Evolutionary conservation across 2,797 vertebrate species (phyloP), one percentile per base, ranked within the genome.

Genomic region (Xiphorhynchus erythropygius): DNA sequence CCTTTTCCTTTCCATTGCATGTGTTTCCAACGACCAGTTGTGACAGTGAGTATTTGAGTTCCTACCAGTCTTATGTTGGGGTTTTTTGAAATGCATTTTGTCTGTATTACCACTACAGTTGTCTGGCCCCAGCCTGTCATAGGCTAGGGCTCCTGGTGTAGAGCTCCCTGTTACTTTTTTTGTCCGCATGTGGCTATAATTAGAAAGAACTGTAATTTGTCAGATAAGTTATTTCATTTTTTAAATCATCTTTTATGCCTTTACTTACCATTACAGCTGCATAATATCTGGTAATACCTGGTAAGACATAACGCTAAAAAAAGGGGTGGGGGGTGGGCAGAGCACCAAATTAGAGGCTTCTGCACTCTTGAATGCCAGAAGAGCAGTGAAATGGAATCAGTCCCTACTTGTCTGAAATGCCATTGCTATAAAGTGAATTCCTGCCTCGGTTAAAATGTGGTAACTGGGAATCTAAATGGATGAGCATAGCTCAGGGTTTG

Each of bases 21-120:
- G 41, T 63, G 55, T 78, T 80, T 93, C 87, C 77, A 56, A 77
- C 69, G 39, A 63, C 96, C 99, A 99, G 99, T 99, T 97, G 99
- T 99, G 96, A 99, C 99, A 98, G 99, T 99, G 97, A 99, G 99
- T 99, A 97, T 84, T 83, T 79, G 42, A 87, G 39, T 90, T 93
- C 46, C 78, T 96, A 22, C 79, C 37, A 63, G n/a, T 84, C 11
- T 25, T 55, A 1, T 30, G 5, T 16, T 25, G 56, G 7, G 1
- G 0, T 18, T 73, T 39, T 81, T 59, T 59, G 2, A 25, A 52
- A 16, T 68, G 0, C 4, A 1, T 88, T 85, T 93, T 86, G 14
- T 76, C 49, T 92, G 28, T 70, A 6, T 10, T 76, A 4, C 13
- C 33, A 41, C 27, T 63, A 4, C 19, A 67, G 0, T 39, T 79